Percentiles rank a stretch among this genome's conserved stretches.
phyloP scores from a whole-genome alignment of 2,888 invertebrate species.

The Exephanes ischioxanthus region DNA sequence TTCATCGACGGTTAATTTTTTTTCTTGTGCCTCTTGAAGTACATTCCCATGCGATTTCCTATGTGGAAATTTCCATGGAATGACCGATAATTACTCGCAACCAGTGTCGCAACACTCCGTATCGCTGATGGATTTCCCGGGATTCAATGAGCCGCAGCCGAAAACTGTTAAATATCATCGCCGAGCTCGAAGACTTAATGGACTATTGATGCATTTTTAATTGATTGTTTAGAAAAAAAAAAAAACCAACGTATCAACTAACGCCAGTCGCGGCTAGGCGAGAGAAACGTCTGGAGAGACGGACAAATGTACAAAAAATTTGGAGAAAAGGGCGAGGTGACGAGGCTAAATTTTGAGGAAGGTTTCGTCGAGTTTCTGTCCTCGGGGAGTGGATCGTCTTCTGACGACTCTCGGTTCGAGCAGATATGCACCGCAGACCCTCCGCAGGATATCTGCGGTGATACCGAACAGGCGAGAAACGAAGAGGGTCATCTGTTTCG shows the following conservation, averaged over 20 bases:
- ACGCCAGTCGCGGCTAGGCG: background rate
- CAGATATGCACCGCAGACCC: slow-evolving; percentile 37
- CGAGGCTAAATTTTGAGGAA: slow-evolving; percentile 54
- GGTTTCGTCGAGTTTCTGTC: slow-evolving; percentile 1
- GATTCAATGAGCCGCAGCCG: slow-evolving; percentile 27
- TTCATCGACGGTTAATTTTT: background rate
- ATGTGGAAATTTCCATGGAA: background rate
- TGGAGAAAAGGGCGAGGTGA: slow-evolving; percentile 45
- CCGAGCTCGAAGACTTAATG: slow-evolving; percentile 39
- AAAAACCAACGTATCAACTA: slow-evolving; percentile 5
- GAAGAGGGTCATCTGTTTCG: slow-evolving; percentile 52
- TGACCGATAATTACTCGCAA: slow-evolving; percentile 28
- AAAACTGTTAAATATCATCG: background rate
- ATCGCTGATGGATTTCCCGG: background rate
- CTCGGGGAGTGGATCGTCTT: slow-evolving; percentile 24
- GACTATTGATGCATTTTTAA: slow-evolving; percentile 54
- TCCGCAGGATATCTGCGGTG: slow-evolving; percentile 23
- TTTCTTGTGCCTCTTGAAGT: background rate
- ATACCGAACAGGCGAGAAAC: slow-evolving; percentile 51
- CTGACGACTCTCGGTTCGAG: slow-evolving; percentile 46
- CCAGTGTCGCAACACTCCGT: background rate
- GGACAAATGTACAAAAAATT: slow-evolving; percentile 40
- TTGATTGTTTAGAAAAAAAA: slow-evolving; percentile 62
- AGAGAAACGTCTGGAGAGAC: slow-evolving; percentile 12
- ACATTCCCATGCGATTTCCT: background rate